Evolutionary conservation across 2,113 vertebrate species (phyloP).

Genomic region (Nyctibius bracteatus): DNA sequence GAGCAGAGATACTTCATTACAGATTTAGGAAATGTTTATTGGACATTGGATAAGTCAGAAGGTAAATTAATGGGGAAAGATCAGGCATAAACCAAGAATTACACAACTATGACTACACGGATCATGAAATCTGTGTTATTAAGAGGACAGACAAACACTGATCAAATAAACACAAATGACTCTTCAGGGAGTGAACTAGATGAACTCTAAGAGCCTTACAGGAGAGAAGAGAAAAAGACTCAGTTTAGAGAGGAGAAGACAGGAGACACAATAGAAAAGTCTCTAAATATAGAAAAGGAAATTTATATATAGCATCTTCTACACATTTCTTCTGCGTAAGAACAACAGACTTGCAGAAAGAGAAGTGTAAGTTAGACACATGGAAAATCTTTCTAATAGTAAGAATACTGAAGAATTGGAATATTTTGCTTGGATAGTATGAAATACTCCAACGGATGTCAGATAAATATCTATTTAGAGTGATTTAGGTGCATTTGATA

Average conservation of each 20-base stretch:
- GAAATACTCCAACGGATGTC: background rate
- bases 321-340: background rate
- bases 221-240: background rate
- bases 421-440: background rate
- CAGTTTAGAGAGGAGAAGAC: background rate
- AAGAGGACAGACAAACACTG: background rate
- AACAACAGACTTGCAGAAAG: background rate
- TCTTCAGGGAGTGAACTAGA: background rate
- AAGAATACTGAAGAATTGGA: background rate
- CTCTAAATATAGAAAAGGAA: background rate
- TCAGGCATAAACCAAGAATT: background rate
- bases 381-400: background rate
- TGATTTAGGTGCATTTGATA: background rate
- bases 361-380: accelerated
- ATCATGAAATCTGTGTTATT: background rate
- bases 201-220: background rate
- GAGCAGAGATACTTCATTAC: background rate
- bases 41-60: background rate
- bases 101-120: background rate
- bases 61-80: background rate
- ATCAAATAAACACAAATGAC: background rate
- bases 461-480: background rate
- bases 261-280: background rate
- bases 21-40: background rate
- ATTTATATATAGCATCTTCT: background rate